Percentiles rank a stretch among this genome's conserved stretches.
Evolutionary conservation across 2,888 invertebrate genomes (phyloP).

Genomic region (Tromatobia lineatoria): DNA sequence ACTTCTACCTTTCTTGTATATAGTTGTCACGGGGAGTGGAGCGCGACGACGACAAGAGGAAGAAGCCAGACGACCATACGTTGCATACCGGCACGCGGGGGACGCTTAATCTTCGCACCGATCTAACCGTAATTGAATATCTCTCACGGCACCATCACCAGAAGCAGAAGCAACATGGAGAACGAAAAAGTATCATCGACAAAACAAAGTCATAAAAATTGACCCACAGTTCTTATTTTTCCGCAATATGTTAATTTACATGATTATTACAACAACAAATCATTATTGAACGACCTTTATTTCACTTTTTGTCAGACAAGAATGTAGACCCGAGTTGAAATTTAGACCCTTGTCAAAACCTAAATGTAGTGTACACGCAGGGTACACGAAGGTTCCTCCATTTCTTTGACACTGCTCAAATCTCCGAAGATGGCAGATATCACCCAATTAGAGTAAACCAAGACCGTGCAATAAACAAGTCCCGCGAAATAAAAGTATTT

Average conservation of each 20-base stretch:
- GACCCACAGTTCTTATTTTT: neutral
- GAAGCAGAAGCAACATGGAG: constrained; percentile 36
- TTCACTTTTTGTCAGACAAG: neutral
- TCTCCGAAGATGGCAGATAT: too few relatives aligned
- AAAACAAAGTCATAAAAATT: constrained; percentile 8
- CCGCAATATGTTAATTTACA: too few relatives aligned
- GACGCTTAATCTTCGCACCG: constrained; percentile 77
- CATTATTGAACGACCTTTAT: neutral
- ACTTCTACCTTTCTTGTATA: constrained; percentile 72
- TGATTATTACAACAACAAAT: neutral
- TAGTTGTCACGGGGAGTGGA: constrained; percentile 79
- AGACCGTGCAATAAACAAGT: too few relatives aligned
- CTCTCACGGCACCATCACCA: constrained; percentile 65
- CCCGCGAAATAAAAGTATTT: too few relatives aligned
- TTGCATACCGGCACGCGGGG: constrained; percentile 57
- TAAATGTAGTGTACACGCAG: too few relatives aligned
- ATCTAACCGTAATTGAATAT: constrained; percentile 83
- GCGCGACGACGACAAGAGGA: constrained; percentile 47
- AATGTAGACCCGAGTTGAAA: too few relatives aligned
- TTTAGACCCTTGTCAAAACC: too few relatives aligned
- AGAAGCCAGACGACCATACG: constrained; percentile 42
- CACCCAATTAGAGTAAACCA: too few relatives aligned
- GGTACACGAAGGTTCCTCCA: too few relatives aligned
- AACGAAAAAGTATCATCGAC: constrained; percentile 8
- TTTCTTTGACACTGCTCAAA: too few relatives aligned